These are phyloP conservation scores for Napeogenes inachia DNA, from an alignment of 2,888 invertebrate species.

Conservation along the genomic window DNA sequence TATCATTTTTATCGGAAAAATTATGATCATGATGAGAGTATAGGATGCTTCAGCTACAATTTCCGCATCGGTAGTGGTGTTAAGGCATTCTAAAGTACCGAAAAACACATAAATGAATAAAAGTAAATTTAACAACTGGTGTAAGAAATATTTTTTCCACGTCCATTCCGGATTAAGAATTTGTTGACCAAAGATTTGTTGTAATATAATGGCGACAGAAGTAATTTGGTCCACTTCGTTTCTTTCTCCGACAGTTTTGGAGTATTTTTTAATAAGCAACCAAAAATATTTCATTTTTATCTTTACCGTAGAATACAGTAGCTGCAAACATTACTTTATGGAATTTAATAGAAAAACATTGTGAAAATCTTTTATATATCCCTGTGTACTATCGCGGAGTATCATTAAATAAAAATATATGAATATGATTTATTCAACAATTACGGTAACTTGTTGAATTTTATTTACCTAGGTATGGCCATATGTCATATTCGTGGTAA, in stretches of 20 bases:
- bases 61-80: constrained; percentile 37
- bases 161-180: constrained; percentile 54
- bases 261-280: constrained; percentile 35
- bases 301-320: neutral
- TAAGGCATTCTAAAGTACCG: constrained; percentile 48
- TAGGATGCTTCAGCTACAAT: constrained; percentile 49
- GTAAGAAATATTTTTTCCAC: constrained; percentile 39
- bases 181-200: constrained; percentile 51
- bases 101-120: constrained; percentile 47
- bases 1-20: constrained; percentile 42
- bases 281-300: constrained; percentile 23
- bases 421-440: no score
- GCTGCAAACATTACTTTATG: no score
- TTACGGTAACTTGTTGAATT: no score
- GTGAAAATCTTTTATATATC: neutral
- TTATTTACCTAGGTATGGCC: no score
- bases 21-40: constrained; percentile 42
- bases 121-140: constrained; percentile 38
- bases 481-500: no score
- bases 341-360: no score
- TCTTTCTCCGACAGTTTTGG: constrained; percentile 45
- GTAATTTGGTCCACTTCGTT: constrained; percentile 48
- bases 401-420: neutral
- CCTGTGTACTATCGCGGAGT: constrained; percentile 11
- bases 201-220: constrained; percentile 39